A percentile compares a stretch with the other conserved stretches of the same genome.
phyloP scores from a whole-genome alignment of 2,888 invertebrate genomes.

The Leuctra nigra region DNA sequence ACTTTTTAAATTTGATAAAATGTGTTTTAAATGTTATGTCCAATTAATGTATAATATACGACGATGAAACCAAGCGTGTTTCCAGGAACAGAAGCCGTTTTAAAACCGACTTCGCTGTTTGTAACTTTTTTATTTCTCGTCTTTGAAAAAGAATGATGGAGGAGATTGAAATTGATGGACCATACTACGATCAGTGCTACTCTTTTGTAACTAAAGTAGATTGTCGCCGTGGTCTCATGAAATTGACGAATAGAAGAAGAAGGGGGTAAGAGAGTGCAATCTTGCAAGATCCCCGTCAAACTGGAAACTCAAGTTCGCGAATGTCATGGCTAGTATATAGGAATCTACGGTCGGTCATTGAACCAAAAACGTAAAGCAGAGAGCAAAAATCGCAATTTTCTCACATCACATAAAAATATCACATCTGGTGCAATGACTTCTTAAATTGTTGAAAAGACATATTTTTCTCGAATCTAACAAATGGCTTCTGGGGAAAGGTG shows the following conservation, averaged over 20 bases:
- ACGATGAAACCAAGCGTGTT: no score
- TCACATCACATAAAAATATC: background rate
- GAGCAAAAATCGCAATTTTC: constrained; percentile 8
- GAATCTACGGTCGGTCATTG: constrained; percentile 13
- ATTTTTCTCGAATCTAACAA: background rate
- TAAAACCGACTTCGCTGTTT: no score
- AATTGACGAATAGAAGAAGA: background rate
- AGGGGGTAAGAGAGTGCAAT: background rate
- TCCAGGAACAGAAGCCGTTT: no score
- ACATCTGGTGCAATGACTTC: background rate
- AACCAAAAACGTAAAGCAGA: background rate
- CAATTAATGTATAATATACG: no score
- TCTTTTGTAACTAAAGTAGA: background rate
- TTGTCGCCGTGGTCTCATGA: background rate
- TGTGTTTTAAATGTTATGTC: no score
- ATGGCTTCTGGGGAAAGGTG: no score
- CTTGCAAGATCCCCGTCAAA: constrained; percentile 11
- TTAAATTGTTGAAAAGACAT: background rate
- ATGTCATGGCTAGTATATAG: constrained; percentile 12
- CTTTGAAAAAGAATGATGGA: no score
- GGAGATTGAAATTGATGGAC: background rate
- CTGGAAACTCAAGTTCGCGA: constrained; percentile 14
- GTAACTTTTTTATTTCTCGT: no score
- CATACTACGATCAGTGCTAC: background rate
- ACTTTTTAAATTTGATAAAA: no score